Evolutionary conservation across 1,140 invertebrate genomes (phyloP).

Genomic region (Drosophila funebris): DNA sequence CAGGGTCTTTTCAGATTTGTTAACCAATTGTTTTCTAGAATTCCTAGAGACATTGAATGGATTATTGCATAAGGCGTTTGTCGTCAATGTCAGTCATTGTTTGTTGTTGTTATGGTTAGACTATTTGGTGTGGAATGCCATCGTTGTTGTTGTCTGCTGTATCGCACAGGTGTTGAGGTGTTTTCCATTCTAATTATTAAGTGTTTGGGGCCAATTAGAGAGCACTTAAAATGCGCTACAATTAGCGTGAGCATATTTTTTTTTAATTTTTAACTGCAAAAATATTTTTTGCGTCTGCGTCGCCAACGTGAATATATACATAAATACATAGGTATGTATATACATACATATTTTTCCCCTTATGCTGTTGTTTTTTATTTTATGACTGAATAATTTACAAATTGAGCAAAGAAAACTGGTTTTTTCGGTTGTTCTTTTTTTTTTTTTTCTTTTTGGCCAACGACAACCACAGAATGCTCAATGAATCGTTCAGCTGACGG

Average conservation of each 20-base stretch:
- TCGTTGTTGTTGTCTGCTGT: background rate
- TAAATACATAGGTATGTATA: background rate
- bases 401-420: constrained; percentile 66
- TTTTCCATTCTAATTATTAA: constrained; percentile 53
- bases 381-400: constrained; percentile 74
- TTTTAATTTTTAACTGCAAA: constrained; percentile 36
- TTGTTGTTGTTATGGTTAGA: background rate
- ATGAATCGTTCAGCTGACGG: constrained; percentile 53
- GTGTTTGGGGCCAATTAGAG: constrained; percentile 56
- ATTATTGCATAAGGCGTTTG: background rate
- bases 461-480: constrained; percentile 51
- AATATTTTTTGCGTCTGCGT: constrained; percentile 23
- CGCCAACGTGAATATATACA: too few species aligned
- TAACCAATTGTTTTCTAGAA: background rate
- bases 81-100: background rate
- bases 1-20: background rate
- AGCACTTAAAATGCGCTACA: constrained; percentile 54
- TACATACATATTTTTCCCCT: constrained; percentile 25
- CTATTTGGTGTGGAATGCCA: background rate
- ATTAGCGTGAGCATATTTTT: constrained; percentile 37
- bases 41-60: background rate
- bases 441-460: constrained; percentile 32
- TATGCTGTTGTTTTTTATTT: constrained; percentile 11
- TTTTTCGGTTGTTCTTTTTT: too few species aligned
- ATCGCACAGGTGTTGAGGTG: constrained; percentile 22